phyloP scores from a whole-genome alignment of 64 coral and sea anemone species.

The Montipora capricornis region DNA sequence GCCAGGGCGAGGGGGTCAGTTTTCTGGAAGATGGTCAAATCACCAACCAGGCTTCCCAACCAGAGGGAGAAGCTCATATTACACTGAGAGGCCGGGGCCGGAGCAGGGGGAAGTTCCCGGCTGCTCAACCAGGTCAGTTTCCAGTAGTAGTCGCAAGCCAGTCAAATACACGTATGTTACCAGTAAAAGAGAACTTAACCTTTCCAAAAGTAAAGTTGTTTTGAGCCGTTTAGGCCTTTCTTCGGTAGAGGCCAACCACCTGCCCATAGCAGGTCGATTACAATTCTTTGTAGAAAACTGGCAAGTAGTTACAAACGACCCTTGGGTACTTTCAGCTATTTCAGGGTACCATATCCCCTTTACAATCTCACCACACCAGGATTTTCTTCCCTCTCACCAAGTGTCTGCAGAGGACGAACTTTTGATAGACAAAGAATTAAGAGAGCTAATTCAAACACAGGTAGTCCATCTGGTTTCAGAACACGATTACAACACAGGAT shows the following conservation, averaged over 20 bases:
- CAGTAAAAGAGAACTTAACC: constrained; percentile 28
- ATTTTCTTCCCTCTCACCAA: no score
- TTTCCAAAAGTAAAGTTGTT: neutral
- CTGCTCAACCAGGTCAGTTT: constrained; percentile 2
- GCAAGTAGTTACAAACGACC: constrained; percentile 47
- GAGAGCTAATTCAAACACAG: no score
- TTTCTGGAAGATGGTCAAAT: neutral
- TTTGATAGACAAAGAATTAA: no score
- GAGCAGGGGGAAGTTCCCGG: constrained; percentile 27
- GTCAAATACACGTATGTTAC: constrained; percentile 16
- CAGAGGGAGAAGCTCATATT: constrained; percentile 15
- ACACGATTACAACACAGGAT: no score
- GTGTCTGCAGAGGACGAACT: no score
- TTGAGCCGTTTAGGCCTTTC: constrained; percentile 16
- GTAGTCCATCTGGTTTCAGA: no score
- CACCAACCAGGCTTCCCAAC: neutral
- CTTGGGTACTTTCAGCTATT: constrained; percentile 31
- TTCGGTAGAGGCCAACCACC: neutral
- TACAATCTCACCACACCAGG: no score
- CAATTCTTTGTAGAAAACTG: constrained; percentile 41
- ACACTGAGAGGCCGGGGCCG: constrained; percentile 6
- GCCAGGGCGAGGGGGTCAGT: constrained; percentile 13
- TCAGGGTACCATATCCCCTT: no score
- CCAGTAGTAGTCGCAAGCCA: neutral
- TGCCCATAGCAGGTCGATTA: constrained; percentile 31